Evolutionary conservation across 2,113 vertebrate species (phyloP), one percentile per base, ranked within the genome.

Genomic region (Sinosuthora webbiana): DNA sequence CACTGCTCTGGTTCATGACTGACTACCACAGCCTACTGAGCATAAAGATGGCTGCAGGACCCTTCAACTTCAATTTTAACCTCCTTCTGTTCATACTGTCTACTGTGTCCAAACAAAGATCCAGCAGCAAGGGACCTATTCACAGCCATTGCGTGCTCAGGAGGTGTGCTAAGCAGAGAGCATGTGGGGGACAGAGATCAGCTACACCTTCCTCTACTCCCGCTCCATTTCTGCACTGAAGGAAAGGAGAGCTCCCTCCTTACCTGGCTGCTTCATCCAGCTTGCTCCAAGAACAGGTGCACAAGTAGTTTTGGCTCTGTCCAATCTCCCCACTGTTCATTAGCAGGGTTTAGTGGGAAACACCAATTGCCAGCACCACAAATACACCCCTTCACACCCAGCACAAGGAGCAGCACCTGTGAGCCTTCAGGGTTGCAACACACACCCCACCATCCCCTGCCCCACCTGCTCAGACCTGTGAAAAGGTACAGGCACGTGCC

Each of bases 101-200:
- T 84, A 5, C n/a, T n/a, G 7, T n/a, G 15, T 64, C 49, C 77
- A 74, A 92, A 64, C 37, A 67, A 63, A 84, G 53, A 60, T 49
- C 33, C 45, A 56, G 10, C 45, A 62, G 19, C 20, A 62, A 28
- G 24, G 31, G 22, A 53, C 12, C 8, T 21, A 4, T 16, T 39
- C 21, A 27, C 10, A 79, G 39, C 33, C 31, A 31, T 2, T 10
- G 7, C 0, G 3, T n/a, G 31, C 45, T 70, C 2, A 0, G 33
- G 39, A 63, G 56, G 23, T 9, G 17, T 12, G 16, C 15, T 67
- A 23, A 70, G 68, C 25, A 77, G 73, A 30, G n/a, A 59, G 41
- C 24, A 63, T 1, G 1, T 18, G 3, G 19, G 6, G 9, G 6
- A 24, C 49, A 39, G 81, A 64, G 14, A 50, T 6, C 24, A 77